phyloP scores from a whole-genome alignment of 2,888 invertebrate genomes.

The Ectemnius cavifrons region DNA sequence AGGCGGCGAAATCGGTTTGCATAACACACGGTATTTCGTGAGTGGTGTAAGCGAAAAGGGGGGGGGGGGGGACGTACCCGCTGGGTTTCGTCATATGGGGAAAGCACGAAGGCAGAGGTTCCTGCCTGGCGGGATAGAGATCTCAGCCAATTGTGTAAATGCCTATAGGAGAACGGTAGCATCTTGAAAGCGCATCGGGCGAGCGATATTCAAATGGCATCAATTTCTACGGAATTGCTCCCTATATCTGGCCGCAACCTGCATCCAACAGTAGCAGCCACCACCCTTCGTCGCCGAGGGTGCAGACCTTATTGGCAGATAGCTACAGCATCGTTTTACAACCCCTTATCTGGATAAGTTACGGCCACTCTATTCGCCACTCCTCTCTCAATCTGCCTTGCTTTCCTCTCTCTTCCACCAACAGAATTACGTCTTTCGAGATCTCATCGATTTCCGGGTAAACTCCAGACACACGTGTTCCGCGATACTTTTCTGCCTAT shows the following conservation, averaged over 20 bases:
- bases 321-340: conserved; percentile 75
- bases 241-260: conserved; percentile 65
- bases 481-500: conserved; percentile 11
- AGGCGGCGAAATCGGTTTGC: too few relatives aligned
- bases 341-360: conserved; percentile 76
- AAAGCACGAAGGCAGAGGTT: conserved; percentile 23
- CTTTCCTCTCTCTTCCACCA: background rate
- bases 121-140: conserved; percentile 56
- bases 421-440: conserved; percentile 43
- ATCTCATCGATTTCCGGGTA: conserved; percentile 73
- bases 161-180: conserved; percentile 55
- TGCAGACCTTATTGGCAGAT: conserved; percentile 74
- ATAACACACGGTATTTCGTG: too few relatives aligned
- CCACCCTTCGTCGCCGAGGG: conserved; percentile 33
- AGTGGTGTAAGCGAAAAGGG: too few relatives aligned
- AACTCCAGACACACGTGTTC: conserved; percentile 52
- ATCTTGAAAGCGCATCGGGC: conserved; percentile 62
- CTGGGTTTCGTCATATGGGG: background rate
- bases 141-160: conserved; percentile 61
- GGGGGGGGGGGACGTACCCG: too few relatives aligned
- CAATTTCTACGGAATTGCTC: conserved; percentile 74
- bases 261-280: conserved; percentile 41
- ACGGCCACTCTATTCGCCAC: conserved; percentile 67
- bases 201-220: conserved; percentile 76
- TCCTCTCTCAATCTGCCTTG: conserved; percentile 56